Evolutionary conservation across 2,797 vertebrate species (phyloP), one percentile per base, ranked within the genome.

Genomic region (Gallinago stenura): DNA sequence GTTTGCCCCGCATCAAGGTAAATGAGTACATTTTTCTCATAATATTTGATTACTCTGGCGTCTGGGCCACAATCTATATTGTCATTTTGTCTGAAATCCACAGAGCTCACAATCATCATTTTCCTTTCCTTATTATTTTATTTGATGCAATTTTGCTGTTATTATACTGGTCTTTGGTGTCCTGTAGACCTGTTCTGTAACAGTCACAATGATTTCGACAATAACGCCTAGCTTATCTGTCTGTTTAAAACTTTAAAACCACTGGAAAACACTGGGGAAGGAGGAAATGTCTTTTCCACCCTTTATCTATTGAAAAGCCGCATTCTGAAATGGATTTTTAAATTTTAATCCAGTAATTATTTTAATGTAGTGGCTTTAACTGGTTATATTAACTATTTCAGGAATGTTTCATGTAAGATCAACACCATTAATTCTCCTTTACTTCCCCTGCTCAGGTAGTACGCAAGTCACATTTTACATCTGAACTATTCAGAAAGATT

Each of bases 41-140:
- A 7, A 12, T 64, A 71, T 76, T 62, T 88, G 72, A 79, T 94
- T 82, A 72, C 9, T 84, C 25, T 95, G 69, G 35, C 53, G 50
- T 93, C 54, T 94, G 25, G 51, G 10, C 12, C 48, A 46, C 53
- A 80, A 81, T 83, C 83, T 91, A 85, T 81, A 64, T 54, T 61
- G 25, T 46, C 17, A 75, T 89, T 84, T 93, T 87, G 5, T 45
- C 60, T 87, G 78, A 68, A 95, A 90, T 66, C 13, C 30, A 68
- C 39, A 64, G 26, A 84, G 53, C 21, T 73, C 68, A 56, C 30
- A 81, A 33, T 81, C 35, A 75, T 31, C 3, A 39, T 89, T 94
- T 94, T 64, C 31, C 25, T 90, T 80, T 80, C 43, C 18, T 89
- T 90, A 60, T 83, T 77, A 84, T 77, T 86, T 75, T 80, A 54